Evolutionary conservation across 2,797 vertebrate species (phyloP).

Genomic region (Scolopax bukidnonensis): DNA sequence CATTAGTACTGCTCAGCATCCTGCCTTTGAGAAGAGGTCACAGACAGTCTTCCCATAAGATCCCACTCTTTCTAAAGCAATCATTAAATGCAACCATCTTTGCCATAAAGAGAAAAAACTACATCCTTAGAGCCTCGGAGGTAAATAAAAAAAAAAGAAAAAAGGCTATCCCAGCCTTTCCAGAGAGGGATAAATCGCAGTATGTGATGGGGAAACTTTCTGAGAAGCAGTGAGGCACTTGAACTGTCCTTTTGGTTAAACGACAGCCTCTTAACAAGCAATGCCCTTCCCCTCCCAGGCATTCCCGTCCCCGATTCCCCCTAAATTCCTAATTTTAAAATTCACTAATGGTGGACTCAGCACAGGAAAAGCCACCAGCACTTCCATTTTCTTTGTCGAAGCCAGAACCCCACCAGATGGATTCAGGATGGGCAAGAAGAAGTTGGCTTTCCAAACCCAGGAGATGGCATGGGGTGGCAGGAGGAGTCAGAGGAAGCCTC

Average conservation of each 20-base stretch:
- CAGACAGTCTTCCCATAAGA: background rate
- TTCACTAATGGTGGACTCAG: background rate
- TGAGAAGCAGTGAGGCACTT: background rate
- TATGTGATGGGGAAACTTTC: background rate
- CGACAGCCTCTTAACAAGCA: background rate
- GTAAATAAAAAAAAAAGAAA: background rate
- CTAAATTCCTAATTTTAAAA: background rate
- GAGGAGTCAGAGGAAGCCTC: background rate
- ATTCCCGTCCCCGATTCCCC: background rate
- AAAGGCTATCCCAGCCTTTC: background rate
- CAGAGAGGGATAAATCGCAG: background rate
- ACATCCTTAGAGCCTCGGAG: background rate
- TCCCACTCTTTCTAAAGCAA: background rate
- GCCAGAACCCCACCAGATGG: background rate
- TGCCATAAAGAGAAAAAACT: background rate
- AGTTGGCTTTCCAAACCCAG: background rate
- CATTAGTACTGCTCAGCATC: background rate
- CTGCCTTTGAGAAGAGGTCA: slow-evolving; percentile 9
- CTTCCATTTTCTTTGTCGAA: background rate
- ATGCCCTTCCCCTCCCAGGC: background rate
- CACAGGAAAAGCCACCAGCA: background rate
- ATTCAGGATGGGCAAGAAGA: background rate
- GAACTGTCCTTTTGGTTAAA: background rate
- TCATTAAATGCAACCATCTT: background rate
- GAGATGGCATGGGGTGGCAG: background rate